Base-by-base conservation (phyloP, 2,113 vertebrate species). In the Heterotilapia buettikoferi region DNA sequence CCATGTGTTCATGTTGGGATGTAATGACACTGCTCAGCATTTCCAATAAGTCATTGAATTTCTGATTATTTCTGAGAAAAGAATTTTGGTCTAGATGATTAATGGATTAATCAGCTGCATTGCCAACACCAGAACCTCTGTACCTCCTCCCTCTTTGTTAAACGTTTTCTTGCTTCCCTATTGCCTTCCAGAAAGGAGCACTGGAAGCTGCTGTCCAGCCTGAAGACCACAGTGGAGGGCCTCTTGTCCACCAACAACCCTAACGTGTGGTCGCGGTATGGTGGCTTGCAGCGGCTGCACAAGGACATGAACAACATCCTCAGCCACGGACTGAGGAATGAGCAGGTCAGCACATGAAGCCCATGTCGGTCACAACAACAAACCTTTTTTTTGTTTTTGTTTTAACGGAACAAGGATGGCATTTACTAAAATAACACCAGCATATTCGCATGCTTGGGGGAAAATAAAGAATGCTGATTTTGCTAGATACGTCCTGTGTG, bases 151-250 rank as follows among this genome's bases (percentile, higher is more conserved):
- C 85, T 89, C 82, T 71, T 90, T 87, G 57, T 79, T 86, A 33
- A 80, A 56, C 2, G 2, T 82, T 26, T 83, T 84, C 78, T 66
- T 90, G 45, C 19, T 80, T 47, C 7, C 4, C 50, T 85, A 79
- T 82, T 73, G 3, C 53, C 86, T 31, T 18, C 11, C 95, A 99
- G 99, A 92, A 97, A 95, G 87, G 98, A 99, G 80, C 98, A 97
- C 16, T 99, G 98, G 98, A 98, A 98, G 93, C 95, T 99, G 63
- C 96, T 99, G 87, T 98, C 97, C 84, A 98, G 97, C 87, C 95
- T 99, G 92, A 99, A 99, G 96, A 98, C 98, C 29, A 99, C 99
- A 1, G 99, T 98, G 59, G 99, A 99, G 87, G 98, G 98, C n/a
- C 96, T 99, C 79, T 97, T 99, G 84, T 99, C 98, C 68, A 97